phyloP scores from a whole-genome alignment of 2,113 vertebrate genomes.

The Pontoporia blainvillei region DNA sequence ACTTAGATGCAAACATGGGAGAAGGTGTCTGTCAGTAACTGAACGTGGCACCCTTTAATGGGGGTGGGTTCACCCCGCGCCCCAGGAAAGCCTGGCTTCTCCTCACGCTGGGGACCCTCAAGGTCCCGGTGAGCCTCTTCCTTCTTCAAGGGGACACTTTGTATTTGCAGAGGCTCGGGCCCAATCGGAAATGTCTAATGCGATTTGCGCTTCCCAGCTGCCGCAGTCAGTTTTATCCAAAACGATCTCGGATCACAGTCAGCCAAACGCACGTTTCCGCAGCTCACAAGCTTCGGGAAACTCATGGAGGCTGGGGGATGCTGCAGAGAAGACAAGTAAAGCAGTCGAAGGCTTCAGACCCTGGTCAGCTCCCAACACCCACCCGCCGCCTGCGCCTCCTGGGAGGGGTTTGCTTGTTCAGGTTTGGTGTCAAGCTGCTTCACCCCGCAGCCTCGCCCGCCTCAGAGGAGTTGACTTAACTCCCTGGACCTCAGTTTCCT shows the following conservation, averaged over 20 bases:
- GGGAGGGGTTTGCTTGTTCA: rapidly evolving
- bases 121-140: not conserved
- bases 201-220: not conserved
- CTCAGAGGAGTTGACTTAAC: not conserved
- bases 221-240: not conserved
- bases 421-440: not conserved
- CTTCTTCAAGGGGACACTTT: not conserved
- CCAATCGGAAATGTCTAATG: not conserved
- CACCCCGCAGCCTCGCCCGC: too few species aligned
- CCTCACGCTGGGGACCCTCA: not conserved
- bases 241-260: not conserved
- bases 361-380: rapidly evolving
- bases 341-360: rapidly evolving
- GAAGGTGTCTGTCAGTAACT: not conserved
- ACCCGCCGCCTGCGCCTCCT: rapidly evolving
- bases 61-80: rapidly evolving
- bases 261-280: not conserved
- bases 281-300: rapidly evolving
- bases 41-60: not conserved
- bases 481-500: not conserved
- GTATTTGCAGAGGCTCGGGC: not conserved
- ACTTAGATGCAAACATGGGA: not conserved
- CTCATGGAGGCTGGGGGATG: rapidly evolving
- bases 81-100: rapidly evolving
- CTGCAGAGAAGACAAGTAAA: not conserved